A percentile compares a stretch with the other conserved stretches of the same genome.
phyloP scores from a whole-genome alignment of 1,140 invertebrate species.

The Drosophila rufa region DNA sequence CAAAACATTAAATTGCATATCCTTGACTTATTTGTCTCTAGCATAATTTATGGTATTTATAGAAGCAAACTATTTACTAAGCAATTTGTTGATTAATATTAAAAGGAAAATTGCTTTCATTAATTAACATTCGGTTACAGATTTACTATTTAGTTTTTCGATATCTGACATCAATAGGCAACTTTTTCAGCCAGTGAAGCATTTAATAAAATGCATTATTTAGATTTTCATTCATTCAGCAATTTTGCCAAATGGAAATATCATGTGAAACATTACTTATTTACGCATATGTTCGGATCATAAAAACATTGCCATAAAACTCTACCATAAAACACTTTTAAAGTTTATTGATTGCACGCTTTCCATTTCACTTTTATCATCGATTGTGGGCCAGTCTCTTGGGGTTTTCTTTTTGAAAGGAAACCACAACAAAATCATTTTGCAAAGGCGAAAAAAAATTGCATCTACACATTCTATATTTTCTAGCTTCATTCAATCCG shows the following conservation, averaged over 20 bases:
- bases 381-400: constrained; percentile 13
- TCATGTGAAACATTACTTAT: constrained; percentile 11
- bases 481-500: constrained; percentile 21
- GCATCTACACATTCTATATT: constrained; percentile 6
- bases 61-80: not conserved
- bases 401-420: constrained; percentile 14
- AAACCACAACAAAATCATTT: constrained; percentile 26
- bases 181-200: not conserved
- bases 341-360: constrained; percentile 23
- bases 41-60: too few species aligned
- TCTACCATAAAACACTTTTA: constrained; percentile 4
- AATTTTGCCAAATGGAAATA: constrained; percentile 6
- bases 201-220: constrained; percentile 7
- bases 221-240: constrained; percentile 5
- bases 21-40: too few species aligned
- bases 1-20: too few species aligned
- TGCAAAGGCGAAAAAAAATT: constrained; percentile 12
- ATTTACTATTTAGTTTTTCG: not conserved
- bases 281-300: not conserved
- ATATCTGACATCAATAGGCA: not conserved
- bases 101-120: not conserved
- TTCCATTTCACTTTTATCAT: constrained; percentile 18
- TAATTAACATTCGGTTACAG: not conserved
- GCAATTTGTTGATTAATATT: constrained; percentile 1
- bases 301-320: constrained; percentile 3